Evolutionary conservation across 2,797 vertebrate species (phyloP).

Genomic region (Arrhamphus sclerolepis): DNA sequence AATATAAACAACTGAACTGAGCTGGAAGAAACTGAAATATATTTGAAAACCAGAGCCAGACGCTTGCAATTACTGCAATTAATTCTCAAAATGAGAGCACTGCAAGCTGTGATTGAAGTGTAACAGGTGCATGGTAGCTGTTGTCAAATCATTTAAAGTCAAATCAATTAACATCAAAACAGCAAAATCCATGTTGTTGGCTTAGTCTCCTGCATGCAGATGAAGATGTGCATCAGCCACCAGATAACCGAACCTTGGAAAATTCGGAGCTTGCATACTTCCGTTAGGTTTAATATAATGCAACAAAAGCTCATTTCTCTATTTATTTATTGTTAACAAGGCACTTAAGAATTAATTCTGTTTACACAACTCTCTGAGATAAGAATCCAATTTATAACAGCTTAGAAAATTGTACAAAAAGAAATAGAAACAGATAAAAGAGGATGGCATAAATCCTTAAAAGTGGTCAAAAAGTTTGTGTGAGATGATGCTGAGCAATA

Average conservation of each 20-base stretch:
- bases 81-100: constrained; percentile 1
- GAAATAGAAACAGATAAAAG: too few relatives aligned
- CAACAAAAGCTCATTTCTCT: neutral
- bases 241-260: constrained; percentile 29
- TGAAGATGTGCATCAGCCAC: constrained; percentile 23
- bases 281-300: constrained; percentile 23
- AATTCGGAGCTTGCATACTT: constrained; percentile 22
- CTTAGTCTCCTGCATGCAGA: constrained; percentile 20
- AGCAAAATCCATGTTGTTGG: constrained; percentile 20
- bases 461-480: constrained; percentile 8
- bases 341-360: too few relatives aligned
- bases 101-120: too few relatives aligned
- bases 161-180: constrained; percentile 38
- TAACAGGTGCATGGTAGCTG: neutral
- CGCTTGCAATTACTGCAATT: neutral
- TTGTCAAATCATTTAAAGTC: constrained; percentile 6
- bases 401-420: too few relatives aligned
- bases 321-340: too few relatives aligned
- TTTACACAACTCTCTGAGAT: too few relatives aligned
- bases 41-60: neutral
- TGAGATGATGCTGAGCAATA: constrained; percentile 8
- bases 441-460: too few relatives aligned
- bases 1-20: constrained; percentile 23
- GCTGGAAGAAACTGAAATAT: neutral
- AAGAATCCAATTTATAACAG: too few relatives aligned